phyloP scores from a whole-genome alignment of 2,113 vertebrate genomes.

The Elanus axillaris region DNA sequence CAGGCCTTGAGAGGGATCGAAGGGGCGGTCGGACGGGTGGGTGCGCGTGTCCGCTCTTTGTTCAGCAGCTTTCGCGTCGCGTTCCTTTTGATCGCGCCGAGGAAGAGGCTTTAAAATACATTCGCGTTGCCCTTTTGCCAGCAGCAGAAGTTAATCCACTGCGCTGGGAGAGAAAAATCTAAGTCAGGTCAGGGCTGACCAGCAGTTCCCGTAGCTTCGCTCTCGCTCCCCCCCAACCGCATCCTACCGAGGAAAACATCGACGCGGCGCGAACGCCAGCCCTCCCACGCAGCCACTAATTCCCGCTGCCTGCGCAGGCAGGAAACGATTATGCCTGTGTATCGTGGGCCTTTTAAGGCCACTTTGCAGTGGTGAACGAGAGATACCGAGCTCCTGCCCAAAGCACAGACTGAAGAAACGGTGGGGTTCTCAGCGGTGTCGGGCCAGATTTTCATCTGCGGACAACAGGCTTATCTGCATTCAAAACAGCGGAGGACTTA shows the following conservation, averaged over 20 bases:
- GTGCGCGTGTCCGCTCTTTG: slow-evolving; percentile 49
- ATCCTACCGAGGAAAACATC: background rate
- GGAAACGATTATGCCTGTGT: fast-evolving
- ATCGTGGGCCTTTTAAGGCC: background rate
- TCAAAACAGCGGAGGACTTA: background rate
- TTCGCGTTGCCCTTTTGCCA: background rate
- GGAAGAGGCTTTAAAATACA: slow-evolving; percentile 43
- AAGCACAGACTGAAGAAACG: background rate
- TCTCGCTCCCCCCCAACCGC: background rate
- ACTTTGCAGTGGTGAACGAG: background rate
- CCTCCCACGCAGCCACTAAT: background rate
- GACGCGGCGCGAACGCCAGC: background rate
- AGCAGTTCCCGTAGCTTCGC: background rate
- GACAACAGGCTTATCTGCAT: background rate
- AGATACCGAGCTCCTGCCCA: background rate
- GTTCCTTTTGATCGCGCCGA: slow-evolving; percentile 20
- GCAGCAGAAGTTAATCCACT: background rate
- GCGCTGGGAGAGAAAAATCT: background rate
- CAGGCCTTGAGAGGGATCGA: slow-evolving; percentile 60
- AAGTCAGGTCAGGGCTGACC: background rate
- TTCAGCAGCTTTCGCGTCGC: background rate
- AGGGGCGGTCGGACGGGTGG: background rate
- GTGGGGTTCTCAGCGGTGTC: fast-evolving
- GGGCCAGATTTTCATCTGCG: background rate
- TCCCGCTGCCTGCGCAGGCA: background rate